Evolutionary conservation across 1,140 invertebrate species (phyloP), one percentile per base, ranked within the genome.

Genomic region (Drosophila auraria): DNA sequence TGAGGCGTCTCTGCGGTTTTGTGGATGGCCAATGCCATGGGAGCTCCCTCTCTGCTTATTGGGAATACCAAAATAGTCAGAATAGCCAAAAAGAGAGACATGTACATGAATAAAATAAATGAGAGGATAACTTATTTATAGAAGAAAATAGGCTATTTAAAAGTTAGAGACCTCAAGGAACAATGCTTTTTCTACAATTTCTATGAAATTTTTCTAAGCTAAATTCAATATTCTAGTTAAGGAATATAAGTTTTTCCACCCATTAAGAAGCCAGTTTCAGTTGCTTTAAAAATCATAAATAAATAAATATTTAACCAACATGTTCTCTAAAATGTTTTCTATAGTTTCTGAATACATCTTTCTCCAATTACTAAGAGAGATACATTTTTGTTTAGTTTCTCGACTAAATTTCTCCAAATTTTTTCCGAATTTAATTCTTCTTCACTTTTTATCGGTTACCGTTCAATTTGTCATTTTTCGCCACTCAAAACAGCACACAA

Each of bases 381-480:
- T 11, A 8, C 0, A 5, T 30, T 11, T 56, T 12, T 38, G 3
- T 14, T 54, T 1, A 8, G 8, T 51, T n/a, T 0, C 50, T 17
- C 20, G 8, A 51, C 2, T 23, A 9, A 7, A 15, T 20, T 5
- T 36, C 17, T 36, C 1, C 1, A 6, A 2, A 8, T 36, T 36
- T 38, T 14, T 38, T 4, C 12, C 7, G 33, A 56, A 62, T 66
- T 38, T 44, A 38, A 69, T 12, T 20, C 15, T 5, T 53, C 11
- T 44, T 14, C 2, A 11, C 20, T 23, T 44, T 11, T 8, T 56
- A n/a, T 53, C 14, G 12, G 20, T 56, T 20, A 12, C 5, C 23
- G 33, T 49, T 69, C 50, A 69, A 40, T 69, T 71, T 68, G 63
- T 44, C 15, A 68, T 54, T 70, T 70, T 33, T 23, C 15, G 30